These are phyloP conservation scores for Montifringilla adamsi DNA, from an alignment of 2,113 vertebrate species.

Conservation along the genomic window DNA sequence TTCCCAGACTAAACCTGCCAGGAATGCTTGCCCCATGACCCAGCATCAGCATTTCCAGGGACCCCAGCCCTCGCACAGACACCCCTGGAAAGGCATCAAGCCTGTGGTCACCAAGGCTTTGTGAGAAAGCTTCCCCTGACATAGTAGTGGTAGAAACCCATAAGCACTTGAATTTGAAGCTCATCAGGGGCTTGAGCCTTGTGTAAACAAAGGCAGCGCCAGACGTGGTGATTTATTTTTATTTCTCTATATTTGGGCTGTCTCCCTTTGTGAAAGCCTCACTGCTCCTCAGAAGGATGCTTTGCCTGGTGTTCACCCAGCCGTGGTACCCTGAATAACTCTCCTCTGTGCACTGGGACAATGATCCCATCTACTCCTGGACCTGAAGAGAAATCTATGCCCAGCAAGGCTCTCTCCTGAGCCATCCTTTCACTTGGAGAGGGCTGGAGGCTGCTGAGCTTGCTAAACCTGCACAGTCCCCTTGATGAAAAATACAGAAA, in stretches of 20 bases:
- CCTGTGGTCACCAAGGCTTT: constrained; percentile 21
- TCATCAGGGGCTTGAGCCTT: constrained; percentile 7
- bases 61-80: constrained; percentile 10
- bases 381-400: not conserved
- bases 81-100: constrained; percentile 51
- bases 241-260: constrained; percentile 37
- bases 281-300: not conserved
- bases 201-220: not conserved
- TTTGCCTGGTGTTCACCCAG: not conserved
- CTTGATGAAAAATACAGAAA: not conserved
- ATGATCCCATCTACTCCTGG: not conserved
- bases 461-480: not conserved
- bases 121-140: constrained; percentile 50
- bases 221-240: constrained; percentile 35
- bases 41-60: not conserved
- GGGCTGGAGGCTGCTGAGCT: not conserved
- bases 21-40: constrained; percentile 42
- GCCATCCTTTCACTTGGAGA: not conserved
- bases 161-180: constrained; percentile 3
- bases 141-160: not conserved
- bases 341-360: not conserved
- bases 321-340: not conserved
- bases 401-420: not conserved
- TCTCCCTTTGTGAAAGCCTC: constrained; percentile 3
- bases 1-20: constrained; percentile 64